phyloP scores from a whole-genome alignment of 1,140 invertebrate genomes.

The Bradynema listronoti region DNA sequence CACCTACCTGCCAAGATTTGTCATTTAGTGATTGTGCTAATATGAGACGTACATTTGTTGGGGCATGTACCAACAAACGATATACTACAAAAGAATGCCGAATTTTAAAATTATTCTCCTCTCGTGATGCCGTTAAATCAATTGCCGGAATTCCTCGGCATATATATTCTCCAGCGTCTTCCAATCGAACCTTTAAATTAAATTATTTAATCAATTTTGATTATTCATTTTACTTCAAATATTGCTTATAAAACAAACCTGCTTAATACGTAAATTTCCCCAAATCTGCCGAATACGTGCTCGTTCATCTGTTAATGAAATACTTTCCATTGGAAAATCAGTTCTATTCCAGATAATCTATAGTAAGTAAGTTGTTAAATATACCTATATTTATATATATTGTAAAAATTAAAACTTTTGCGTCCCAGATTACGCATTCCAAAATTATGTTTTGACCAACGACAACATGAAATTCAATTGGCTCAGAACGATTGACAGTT shows the following conservation, averaged over 20 bases:
- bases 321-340: conserved; percentile 32
- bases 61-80: conserved; percentile 39
- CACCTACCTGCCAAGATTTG: conserved; percentile 30
- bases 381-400: conserved; percentile 14
- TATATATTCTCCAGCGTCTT: conserved; percentile 42
- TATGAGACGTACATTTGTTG: conserved; percentile 42
- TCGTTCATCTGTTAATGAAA: conserved; percentile 38
- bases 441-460: conserved; percentile 37
- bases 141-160: conserved; percentile 36
- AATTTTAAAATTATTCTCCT: conserved; percentile 1
- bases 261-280: conserved; percentile 42
- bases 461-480: conserved; percentile 36
- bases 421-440: conserved; percentile 44
- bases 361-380: too few relatives aligned
- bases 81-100: conserved; percentile 34
- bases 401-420: conserved; percentile 16
- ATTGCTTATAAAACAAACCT: too few relatives aligned
- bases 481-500: conserved; percentile 20
- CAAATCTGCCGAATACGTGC: conserved; percentile 45
- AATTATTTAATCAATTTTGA: too few relatives aligned
- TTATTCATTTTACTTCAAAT: too few relatives aligned
- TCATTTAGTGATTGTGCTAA: conserved; percentile 23
- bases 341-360: conserved; percentile 37
- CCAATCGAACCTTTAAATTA: too few relatives aligned
- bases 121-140: conserved; percentile 15